phyloP scores from a whole-genome alignment of 2,113 vertebrate species.

The Siphamia tubifer region DNA sequence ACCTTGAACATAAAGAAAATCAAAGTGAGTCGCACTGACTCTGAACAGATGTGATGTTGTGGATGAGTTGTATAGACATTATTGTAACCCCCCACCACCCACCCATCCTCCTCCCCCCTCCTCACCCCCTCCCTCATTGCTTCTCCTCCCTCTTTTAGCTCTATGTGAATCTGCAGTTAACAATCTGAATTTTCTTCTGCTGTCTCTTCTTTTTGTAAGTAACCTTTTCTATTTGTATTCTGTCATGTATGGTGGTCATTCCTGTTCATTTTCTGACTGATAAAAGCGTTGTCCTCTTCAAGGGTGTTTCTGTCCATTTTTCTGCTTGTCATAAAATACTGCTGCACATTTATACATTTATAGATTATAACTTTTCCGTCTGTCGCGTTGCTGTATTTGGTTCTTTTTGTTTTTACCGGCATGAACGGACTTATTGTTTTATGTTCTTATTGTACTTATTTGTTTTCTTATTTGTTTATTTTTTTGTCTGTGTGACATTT shows the following conservation, averaged over 20 bases:
- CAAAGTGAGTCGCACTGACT: constrained; percentile 86
- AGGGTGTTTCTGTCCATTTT: not conserved
- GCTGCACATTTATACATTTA: constrained; percentile 39
- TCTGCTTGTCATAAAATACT: constrained; percentile 10
- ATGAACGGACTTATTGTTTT: not conserved
- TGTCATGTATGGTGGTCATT: not conserved
- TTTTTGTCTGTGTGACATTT: constrained; percentile 20
- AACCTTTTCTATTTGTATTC: constrained; percentile 83
- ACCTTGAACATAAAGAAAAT: constrained; percentile 89
- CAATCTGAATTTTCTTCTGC: constrained; percentile 91
- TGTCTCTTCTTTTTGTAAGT: constrained; percentile 96
- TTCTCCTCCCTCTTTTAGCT: constrained; percentile 88
- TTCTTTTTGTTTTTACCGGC: not conserved
- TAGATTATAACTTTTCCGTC: constrained; percentile 20
- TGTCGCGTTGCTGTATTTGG: not conserved
- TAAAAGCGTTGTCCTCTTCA: not conserved
- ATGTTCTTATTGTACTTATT: too few species aligned
- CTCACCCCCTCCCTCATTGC: constrained; percentile 52
- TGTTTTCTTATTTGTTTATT: too few species aligned
- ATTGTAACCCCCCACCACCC: too few species aligned
- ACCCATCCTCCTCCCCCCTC: constrained; percentile 39
- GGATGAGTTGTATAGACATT: constrained; percentile 43
- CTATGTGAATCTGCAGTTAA: constrained; percentile 91
- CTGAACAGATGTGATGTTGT: constrained; percentile 86
- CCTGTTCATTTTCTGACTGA: not conserved